A percentile compares a stretch with the other conserved stretches of the same genome.
These are phyloP conservation scores for Lateolabrax maculatus DNA, from an alignment of 2,797 vertebrate species.

Conservation along the genomic window DNA sequence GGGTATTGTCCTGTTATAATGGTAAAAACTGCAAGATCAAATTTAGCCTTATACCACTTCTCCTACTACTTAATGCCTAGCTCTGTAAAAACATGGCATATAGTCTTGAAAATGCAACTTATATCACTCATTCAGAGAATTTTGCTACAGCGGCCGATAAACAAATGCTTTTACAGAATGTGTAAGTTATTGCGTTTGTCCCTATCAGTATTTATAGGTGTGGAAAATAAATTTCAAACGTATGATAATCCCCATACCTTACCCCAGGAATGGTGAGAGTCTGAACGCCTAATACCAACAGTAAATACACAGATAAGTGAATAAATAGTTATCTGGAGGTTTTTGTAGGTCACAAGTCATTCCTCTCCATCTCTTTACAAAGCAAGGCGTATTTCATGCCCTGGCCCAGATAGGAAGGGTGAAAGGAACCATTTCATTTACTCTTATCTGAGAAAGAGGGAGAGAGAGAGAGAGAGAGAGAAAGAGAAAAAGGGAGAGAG, in stretches of 20 bases:
- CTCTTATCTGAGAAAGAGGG: constrained; percentile 77
- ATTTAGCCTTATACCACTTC: background rate
- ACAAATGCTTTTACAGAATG: constrained; percentile 71
- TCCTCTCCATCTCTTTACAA: constrained; percentile 82
- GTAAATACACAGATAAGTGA: constrained; percentile 85
- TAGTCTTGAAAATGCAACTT: constrained; percentile 45
- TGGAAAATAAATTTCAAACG: constrained; percentile 75
- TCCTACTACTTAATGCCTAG: background rate
- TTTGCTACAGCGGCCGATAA: constrained; percentile 56
- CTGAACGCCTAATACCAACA: constrained; percentile 74
- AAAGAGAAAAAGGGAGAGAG: constrained; percentile 7
- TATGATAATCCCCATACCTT: constrained; percentile 72
- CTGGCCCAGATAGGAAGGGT: constrained; percentile 81
- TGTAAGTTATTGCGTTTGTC: constrained; percentile 52
- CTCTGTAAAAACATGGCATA: constrained; percentile 16
- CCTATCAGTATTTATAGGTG: constrained; percentile 73
- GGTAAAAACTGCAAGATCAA: background rate
- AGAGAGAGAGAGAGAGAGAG: constrained; percentile 30
- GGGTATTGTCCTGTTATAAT: background rate
- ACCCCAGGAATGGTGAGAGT: constrained; percentile 71
- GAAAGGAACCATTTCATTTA: constrained; percentile 85
- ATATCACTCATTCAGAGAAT: constrained; percentile 49
- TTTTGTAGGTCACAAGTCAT: constrained; percentile 85
- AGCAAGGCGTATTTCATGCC: constrained; percentile 81
- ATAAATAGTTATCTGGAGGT: constrained; percentile 83